These are phyloP conservation scores for Chesias legatella DNA, from an alignment of 2,888 invertebrate genomes.

Conservation along the genomic window DNA sequence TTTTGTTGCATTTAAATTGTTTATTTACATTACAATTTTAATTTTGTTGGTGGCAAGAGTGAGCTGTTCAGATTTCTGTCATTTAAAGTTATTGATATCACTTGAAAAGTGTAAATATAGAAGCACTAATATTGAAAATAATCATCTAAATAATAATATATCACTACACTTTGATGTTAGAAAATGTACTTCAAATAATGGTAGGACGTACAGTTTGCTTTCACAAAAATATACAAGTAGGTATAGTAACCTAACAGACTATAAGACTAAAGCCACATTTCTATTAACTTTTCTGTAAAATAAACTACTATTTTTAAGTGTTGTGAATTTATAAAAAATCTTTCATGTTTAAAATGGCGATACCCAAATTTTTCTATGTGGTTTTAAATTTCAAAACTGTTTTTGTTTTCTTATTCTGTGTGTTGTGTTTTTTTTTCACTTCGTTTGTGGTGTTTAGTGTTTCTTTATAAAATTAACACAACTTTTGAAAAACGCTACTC, in stretches of 20 bases:
- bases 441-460: conserved; percentile 24
- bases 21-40: too few relatives aligned
- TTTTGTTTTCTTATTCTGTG: conserved; percentile 19
- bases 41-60: neutral
- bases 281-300: conserved; percentile 15
- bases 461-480: conserved; percentile 11
- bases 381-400: conserved; percentile 3
- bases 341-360: conserved; percentile 3
- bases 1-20: too few relatives aligned
- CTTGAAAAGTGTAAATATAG: conserved; percentile 10
- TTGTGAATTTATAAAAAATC: conserved; percentile 7
- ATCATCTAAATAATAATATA: conserved; percentile 15
- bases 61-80: neutral
- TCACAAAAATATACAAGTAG: conserved; percentile 5
- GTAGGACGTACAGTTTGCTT: neutral
- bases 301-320: conserved; percentile 4
- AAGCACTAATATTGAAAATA: conserved; percentile 12
- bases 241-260: conserved; percentile 4
- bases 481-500: too few relatives aligned
- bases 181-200: conserved; percentile 9
- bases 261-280: conserved; percentile 17
- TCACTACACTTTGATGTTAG: conserved; percentile 13
- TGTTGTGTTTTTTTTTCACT: conserved; percentile 23
- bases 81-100: conserved; percentile 2
- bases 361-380: conserved; percentile 8